These are phyloP conservation scores for Salvator merianae DNA, from an alignment of 2,113 vertebrate genomes.

Conservation along the genomic window DNA sequence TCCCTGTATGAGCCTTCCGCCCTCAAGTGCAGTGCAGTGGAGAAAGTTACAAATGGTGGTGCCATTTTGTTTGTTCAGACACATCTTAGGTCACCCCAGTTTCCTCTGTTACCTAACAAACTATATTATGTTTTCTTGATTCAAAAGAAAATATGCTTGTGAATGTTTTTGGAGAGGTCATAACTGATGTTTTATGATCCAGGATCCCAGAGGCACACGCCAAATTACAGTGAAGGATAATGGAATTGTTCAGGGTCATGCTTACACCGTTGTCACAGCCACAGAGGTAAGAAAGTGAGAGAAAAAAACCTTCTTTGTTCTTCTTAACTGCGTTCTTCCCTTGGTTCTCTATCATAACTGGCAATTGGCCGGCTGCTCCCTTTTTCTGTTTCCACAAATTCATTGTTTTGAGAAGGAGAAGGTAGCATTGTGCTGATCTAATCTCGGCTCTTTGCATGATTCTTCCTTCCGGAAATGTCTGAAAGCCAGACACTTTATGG, in stretches of 20 bases:
- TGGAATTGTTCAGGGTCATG: constrained; percentile 73
- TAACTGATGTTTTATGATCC: constrained; percentile 30
- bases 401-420: neutral
- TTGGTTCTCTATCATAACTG: neutral
- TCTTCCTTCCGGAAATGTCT: neutral
- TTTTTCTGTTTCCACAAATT: neutral
- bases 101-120: neutral
- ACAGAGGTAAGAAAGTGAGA: constrained; percentile 63
- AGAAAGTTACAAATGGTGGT: too few species aligned
- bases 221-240: constrained; percentile 44
- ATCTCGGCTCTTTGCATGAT: neutral
- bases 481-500: neutral
- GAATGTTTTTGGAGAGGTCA: constrained; percentile 16
- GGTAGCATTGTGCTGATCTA: neutral
- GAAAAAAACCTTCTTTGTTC: neutral
- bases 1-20: neutral
- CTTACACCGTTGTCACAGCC: constrained; percentile 72
- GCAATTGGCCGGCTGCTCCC: neutral
- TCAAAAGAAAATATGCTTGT: neutral
- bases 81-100: neutral
- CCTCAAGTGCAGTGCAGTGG: neutral
- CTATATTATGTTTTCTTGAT: neutral
- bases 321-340: neutral
- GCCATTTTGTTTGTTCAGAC: too few species aligned
- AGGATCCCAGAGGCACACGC: constrained; percentile 16